These are phyloP conservation scores for Magallana angulata DNA, from an alignment of 1,140 invertebrate species.

Conservation along the genomic window DNA sequence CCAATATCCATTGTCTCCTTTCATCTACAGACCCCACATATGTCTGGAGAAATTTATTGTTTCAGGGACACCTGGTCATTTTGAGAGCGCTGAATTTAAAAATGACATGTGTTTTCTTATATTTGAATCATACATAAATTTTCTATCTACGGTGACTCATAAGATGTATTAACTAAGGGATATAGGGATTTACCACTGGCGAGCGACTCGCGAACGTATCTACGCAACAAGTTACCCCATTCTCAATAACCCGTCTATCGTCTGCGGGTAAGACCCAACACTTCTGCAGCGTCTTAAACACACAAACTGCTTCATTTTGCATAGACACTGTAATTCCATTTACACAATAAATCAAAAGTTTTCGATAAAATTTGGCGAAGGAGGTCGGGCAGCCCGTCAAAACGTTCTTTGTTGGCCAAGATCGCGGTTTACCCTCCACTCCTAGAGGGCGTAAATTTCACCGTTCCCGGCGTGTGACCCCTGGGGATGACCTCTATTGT, in stretches of 20 bases:
- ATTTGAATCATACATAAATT: slow-evolving; percentile 35
- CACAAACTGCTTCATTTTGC: slow-evolving; percentile 35
- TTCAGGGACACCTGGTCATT: slow-evolving; percentile 22
- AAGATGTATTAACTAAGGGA: slow-evolving; percentile 30
- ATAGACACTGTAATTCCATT: slow-evolving; percentile 31
- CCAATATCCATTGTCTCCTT: background rate
- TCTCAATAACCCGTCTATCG: slow-evolving; percentile 29
- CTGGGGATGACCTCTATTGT: slow-evolving; percentile 25
- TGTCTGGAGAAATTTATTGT: background rate
- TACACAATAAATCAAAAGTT: slow-evolving; percentile 36
- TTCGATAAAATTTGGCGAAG: slow-evolving; percentile 35
- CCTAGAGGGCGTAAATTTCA: slow-evolving; percentile 31
- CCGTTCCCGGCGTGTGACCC: slow-evolving; percentile 22
- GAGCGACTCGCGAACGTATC: background rate
- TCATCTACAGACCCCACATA: background rate
- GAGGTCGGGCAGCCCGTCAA: slow-evolving; percentile 29
- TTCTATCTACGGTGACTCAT: slow-evolving; percentile 29
- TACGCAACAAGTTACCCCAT: slow-evolving; percentile 35
- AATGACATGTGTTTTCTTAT: slow-evolving; percentile 36
- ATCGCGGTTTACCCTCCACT: slow-evolving; percentile 36
- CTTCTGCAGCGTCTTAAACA: slow-evolving; percentile 16
- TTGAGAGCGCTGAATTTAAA: background rate
- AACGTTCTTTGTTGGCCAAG: slow-evolving; percentile 21
- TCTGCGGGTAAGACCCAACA: slow-evolving; percentile 19
- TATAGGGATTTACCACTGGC: slow-evolving; percentile 32